Evolutionary conservation across 2,797 vertebrate species (phyloP).

Genomic region (Ptychadena robeensis): DNA sequence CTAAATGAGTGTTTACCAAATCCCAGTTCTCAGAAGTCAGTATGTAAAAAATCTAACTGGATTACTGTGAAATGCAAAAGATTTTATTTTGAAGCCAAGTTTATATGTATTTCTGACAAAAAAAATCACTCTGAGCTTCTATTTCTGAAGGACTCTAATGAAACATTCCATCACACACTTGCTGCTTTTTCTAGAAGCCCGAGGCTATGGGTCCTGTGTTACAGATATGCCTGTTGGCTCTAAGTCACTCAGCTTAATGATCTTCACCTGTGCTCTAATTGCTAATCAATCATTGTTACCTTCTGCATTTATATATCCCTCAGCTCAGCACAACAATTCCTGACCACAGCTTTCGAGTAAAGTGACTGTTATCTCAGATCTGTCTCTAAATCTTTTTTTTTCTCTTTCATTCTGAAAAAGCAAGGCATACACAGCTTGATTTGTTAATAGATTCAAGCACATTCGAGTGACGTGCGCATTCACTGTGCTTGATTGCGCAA

Average conservation of each 20-base stretch:
- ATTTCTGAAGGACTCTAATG: background rate
- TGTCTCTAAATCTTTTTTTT: background rate
- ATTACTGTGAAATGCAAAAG: no score
- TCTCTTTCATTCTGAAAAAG: no score
- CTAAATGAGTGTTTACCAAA: no score
- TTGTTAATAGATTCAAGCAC: no score
- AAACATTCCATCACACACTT: background rate
- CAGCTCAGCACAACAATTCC: background rate
- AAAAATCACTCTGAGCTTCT: background rate
- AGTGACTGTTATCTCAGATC: background rate
- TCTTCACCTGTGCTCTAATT: conserved; percentile 35
- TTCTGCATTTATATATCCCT: conserved; percentile 15
- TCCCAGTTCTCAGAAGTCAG: no score
- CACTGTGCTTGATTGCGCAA: no score
- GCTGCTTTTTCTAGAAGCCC: background rate
- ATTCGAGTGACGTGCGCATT: no score
- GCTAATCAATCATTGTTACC: conserved; percentile 17
- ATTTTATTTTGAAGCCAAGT: no score
- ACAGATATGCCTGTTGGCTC: background rate
- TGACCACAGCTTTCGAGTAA: conserved; percentile 8
- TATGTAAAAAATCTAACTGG: no score
- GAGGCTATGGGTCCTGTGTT: background rate
- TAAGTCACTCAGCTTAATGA: conserved; percentile 26
- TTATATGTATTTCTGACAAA: no score
- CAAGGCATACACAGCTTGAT: no score